These are phyloP conservation scores for Hirtodrosophila confusa DNA, from an alignment of 2,888 invertebrate genomes.

Conservation along the genomic window DNA sequence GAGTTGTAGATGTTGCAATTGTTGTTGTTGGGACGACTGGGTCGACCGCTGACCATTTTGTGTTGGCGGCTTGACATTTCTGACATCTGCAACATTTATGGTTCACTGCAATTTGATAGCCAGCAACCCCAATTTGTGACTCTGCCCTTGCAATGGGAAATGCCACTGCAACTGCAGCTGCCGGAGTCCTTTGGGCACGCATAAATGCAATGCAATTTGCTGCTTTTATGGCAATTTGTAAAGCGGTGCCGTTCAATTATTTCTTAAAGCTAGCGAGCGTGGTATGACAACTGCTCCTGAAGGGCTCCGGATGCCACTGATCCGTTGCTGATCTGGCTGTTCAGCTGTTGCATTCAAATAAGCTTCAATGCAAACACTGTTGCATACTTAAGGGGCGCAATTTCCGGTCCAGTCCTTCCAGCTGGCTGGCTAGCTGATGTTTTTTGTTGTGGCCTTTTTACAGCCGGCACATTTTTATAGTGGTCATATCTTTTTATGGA, in stretches of 20 bases:
- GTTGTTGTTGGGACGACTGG: slow-evolving; percentile 34
- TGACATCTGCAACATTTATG: slow-evolving; percentile 80
- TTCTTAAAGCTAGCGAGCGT: slow-evolving; percentile 31
- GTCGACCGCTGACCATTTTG: slow-evolving; percentile 61
- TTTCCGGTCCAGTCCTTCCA: slow-evolving; percentile 19
- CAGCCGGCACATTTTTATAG: slow-evolving; percentile 64
- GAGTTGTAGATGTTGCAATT: slow-evolving; percentile 3
- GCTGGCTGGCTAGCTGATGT: slow-evolving; percentile 16
- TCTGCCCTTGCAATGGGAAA: not conserved
- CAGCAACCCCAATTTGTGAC: slow-evolving; percentile 33
- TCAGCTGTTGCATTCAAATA: slow-evolving; percentile 58
- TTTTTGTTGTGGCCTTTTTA: slow-evolving; percentile 39
- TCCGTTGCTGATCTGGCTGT: slow-evolving; percentile 23
- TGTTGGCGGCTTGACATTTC: slow-evolving; percentile 74
- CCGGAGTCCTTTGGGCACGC: slow-evolving; percentile 13
- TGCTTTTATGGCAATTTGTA: slow-evolving; percentile 50
- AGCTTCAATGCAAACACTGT: slow-evolving; percentile 44
- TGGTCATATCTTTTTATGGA: slow-evolving; percentile 68
- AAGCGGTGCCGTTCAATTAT: slow-evolving; percentile 41
- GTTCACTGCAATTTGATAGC: slow-evolving; percentile 68
- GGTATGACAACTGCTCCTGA: slow-evolving; percentile 1
- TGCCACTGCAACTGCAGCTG: not conserved
- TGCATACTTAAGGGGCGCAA: slow-evolving; percentile 43
- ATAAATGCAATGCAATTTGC: slow-evolving; percentile 47
- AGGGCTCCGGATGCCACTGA: slow-evolving; percentile 14